These are phyloP conservation scores for Lasioglossum albipes DNA, from an alignment of 1,140 invertebrate species.

Conservation along the genomic window DNA sequence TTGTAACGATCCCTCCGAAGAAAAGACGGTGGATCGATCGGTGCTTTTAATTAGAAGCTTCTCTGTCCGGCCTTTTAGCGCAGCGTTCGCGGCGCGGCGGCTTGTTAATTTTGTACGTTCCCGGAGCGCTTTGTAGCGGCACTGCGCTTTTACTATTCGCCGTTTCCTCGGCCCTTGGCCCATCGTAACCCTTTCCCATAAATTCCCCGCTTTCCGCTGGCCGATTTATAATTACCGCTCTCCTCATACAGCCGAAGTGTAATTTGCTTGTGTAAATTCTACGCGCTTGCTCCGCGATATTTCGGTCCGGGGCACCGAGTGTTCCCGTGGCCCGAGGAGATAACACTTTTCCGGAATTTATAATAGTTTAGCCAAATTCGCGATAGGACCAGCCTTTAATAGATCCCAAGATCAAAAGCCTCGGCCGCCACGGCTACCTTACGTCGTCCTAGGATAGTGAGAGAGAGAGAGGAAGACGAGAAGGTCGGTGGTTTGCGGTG, in stretches of 20 bases:
- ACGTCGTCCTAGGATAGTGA: not conserved
- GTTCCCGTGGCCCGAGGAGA: slow-evolving; percentile 15
- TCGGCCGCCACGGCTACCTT: no score
- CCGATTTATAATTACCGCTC: slow-evolving; percentile 65
- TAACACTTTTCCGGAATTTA: slow-evolving; percentile 49
- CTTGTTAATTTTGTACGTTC: slow-evolving; percentile 21
- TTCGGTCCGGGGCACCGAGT: slow-evolving; percentile 11
- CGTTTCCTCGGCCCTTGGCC: slow-evolving; percentile 54
- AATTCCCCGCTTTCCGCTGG: slow-evolving; percentile 57
- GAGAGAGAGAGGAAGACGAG: not conserved
- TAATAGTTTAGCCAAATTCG: slow-evolving; percentile 27
- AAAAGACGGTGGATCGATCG: slow-evolving; percentile 4
- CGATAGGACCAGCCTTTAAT: not conserved
- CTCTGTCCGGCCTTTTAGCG: slow-evolving; percentile 1
- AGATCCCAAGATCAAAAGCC: slow-evolving; percentile 6
- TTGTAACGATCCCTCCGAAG: not conserved
- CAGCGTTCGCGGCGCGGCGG: no score
- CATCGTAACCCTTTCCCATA: slow-evolving; percentile 56
- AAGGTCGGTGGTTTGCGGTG: not conserved
- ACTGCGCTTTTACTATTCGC: slow-evolving; percentile 48
- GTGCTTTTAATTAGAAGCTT: slow-evolving; percentile 30
- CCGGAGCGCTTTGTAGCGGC: slow-evolving; percentile 18
- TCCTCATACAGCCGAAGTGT: slow-evolving; percentile 58
- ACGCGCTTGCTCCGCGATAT: slow-evolving; percentile 54
- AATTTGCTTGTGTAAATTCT: slow-evolving; percentile 66